These are phyloP conservation scores for Chlorospingus flavigularis DNA, from an alignment of 2,797 vertebrate genomes.

Conservation along the genomic window DNA sequence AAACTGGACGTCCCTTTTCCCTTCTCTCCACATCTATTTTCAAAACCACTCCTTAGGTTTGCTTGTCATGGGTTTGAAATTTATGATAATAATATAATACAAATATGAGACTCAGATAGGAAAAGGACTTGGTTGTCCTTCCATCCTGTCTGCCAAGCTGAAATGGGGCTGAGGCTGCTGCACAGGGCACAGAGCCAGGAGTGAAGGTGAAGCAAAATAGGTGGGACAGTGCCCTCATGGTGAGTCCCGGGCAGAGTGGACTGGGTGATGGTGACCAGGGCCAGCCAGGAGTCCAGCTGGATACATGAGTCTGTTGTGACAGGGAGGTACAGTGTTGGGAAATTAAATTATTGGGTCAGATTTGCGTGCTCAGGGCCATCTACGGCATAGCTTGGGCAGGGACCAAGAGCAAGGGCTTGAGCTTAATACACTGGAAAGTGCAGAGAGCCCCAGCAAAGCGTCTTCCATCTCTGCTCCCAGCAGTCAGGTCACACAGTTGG, in stretches of 20 bases:
- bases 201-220: neutral
- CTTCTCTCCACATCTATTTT: neutral
- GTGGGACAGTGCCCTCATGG: fast-evolving
- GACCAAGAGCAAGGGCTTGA: neutral
- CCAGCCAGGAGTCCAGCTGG: neutral
- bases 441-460: neutral
- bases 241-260: neutral
- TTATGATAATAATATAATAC: neutral
- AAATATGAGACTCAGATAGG: neutral
- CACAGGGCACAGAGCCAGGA: fast-evolving
- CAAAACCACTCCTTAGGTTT: neutral
- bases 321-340: neutral
- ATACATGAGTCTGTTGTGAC: fast-evolving
- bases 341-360: too few relatives aligned
- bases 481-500: neutral
- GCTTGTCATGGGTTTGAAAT: neutral
- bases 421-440: neutral
- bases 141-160: neutral
- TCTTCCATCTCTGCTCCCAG: neutral
- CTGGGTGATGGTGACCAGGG: neutral
- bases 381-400: neutral
- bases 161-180: neutral
- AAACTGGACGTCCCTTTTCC: neutral
- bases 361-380: too few relatives aligned
- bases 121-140: neutral